These are phyloP conservation scores for Labia minor DNA, from an alignment of 2,888 invertebrate species.

Conservation along the genomic window DNA sequence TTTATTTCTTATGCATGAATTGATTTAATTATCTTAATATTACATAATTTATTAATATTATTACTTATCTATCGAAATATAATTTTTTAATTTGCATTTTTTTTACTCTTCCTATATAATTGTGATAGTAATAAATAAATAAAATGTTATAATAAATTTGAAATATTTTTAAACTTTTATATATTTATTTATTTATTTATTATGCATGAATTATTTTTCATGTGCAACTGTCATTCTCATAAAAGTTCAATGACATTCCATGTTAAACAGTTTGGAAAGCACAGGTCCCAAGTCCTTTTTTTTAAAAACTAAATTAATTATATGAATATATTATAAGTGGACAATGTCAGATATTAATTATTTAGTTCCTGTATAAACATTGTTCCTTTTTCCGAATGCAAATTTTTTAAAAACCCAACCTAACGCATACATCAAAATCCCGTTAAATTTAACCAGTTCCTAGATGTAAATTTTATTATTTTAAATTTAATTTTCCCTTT, in stretches of 20 bases:
- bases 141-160: not conserved
- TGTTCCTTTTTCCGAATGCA: slow-evolving; percentile 13
- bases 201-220: not conserved
- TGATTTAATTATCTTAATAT: too few relatives aligned
- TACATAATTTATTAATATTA: too few relatives aligned
- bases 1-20: too few relatives aligned
- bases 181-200: not conserved
- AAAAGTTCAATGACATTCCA: not conserved
- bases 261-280: not conserved
- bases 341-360: not conserved
- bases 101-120: too few relatives aligned
- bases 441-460: not conserved
- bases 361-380: not conserved
- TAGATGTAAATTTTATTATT: not conserved
- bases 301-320: too few relatives aligned
- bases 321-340: not conserved
- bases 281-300: not conserved
- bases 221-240: slow-evolving; percentile 3
- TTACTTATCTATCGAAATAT: too few relatives aligned
- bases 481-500: not conserved
- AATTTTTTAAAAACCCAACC: not conserved
- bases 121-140: too few relatives aligned
- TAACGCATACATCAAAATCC: not conserved
- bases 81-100: too few relatives aligned
- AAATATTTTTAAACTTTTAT: too few relatives aligned